A percentile compares a stretch with the other conserved stretches of the same genome.
Conservation (phyloP, 2,113 vertebrate genomes). For the Sylvilagus bachmani region DNA sequence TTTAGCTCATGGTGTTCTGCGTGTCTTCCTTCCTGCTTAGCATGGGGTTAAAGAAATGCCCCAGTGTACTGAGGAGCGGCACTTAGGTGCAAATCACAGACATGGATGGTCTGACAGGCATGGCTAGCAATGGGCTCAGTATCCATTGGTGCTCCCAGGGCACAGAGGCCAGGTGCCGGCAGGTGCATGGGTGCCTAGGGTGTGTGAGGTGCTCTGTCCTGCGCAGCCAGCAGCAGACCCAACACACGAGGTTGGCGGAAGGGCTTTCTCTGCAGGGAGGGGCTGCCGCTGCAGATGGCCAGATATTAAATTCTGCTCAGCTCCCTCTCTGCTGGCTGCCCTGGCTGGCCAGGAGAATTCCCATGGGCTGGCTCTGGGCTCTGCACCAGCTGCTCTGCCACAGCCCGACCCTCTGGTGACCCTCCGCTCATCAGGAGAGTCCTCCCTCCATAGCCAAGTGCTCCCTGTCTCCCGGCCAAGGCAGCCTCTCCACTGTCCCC, state of each 20-base stretch:
- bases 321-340: constrained; percentile 62
- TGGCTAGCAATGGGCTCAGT: not conserved
- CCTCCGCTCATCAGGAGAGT: constrained; percentile 25
- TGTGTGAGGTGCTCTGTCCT: accelerated
- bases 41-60: not conserved
- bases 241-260: not conserved
- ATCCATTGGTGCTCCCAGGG: not conserved
- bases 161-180: accelerated
- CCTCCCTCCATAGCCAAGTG: accelerated
- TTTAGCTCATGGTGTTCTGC: not conserved
- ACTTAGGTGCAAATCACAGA: not conserved
- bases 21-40: not conserved
- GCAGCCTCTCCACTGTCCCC: not conserved
- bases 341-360: constrained; percentile 46
- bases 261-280: not conserved
- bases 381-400: constrained; percentile 36
- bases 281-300: constrained; percentile 66
- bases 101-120: not conserved
- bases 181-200: accelerated
- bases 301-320: constrained; percentile 63
- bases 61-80: not conserved
- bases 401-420: constrained; percentile 12
- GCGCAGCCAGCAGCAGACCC: accelerated
- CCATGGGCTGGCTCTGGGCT: constrained; percentile 40
- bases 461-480: not conserved